These are phyloP conservation scores for Falco biarmicus DNA, from an alignment of 2,797 vertebrate species.

Conservation along the genomic window DNA sequence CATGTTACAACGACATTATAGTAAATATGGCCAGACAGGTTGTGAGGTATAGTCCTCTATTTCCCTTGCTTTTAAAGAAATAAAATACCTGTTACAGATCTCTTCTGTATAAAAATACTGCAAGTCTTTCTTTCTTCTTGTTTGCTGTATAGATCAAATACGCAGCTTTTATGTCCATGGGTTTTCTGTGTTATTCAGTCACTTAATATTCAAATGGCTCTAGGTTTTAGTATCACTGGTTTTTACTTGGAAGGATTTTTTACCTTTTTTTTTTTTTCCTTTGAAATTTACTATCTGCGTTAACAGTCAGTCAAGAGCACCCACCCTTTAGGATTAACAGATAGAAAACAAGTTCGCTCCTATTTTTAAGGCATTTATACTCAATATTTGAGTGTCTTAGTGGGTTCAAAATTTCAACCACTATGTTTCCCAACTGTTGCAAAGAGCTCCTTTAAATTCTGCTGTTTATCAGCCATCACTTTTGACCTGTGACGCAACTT, in stretches of 20 bases:
- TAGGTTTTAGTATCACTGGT: slow-evolving; percentile 68
- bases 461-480: slow-evolving; percentile 17
- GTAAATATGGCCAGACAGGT: slow-evolving; percentile 77
- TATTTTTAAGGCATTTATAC: slow-evolving; percentile 84
- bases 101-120: slow-evolving; percentile 82
- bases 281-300: slow-evolving; percentile 43
- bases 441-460: slow-evolving; percentile 38
- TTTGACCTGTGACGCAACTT: slow-evolving; percentile 35
- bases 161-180: slow-evolving; percentile 49
- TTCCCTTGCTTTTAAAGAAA: slow-evolving; percentile 78
- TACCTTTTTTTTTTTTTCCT: neutral
- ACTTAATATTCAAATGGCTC: slow-evolving; percentile 74
- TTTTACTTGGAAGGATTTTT: slow-evolving; percentile 69
- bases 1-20: slow-evolving; percentile 73
- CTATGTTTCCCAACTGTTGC: slow-evolving; percentile 46
- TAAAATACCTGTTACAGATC: slow-evolving; percentile 79
- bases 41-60: slow-evolving; percentile 78
- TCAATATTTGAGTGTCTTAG: slow-evolving; percentile 77
- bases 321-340: slow-evolving; percentile 72
- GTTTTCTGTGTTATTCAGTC: slow-evolving; percentile 54
- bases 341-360: slow-evolving; percentile 76
- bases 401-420: slow-evolving; percentile 67
- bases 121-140: slow-evolving; percentile 71
- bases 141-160: slow-evolving; percentile 66
- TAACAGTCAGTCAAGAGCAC: slow-evolving; percentile 71